Base-by-base conservation (phyloP, 2,113 vertebrate genomes). In the Tonatia bakeri region DNA sequence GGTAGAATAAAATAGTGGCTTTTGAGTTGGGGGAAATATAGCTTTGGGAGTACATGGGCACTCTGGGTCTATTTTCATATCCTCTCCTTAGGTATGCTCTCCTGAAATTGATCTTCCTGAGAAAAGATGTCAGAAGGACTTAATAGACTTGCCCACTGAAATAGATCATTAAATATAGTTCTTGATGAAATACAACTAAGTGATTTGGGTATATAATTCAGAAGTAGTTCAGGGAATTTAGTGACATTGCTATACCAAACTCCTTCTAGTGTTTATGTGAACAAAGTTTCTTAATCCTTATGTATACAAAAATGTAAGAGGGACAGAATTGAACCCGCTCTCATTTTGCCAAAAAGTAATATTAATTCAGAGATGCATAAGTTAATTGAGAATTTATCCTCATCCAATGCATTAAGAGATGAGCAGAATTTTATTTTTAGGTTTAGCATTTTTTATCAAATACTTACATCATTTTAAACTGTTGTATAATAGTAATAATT, bases 111-210 rank as follows among this genome's bases (percentile, higher is more conserved):
- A 90, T 72, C 2, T 61, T 7, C 50, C 31, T 82, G 26, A 96
- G 43, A 86, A 91, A 73, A 82, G 38, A 69, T 81, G 26, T 56
- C 33, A 96, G 26, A 22, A 87, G 31, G 15, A 81, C 38, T 94
- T 64, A 73, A 90, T 75, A 81, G 64, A 69, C 12, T 88, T 73
- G 26, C 40, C 33, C 26, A 95, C 7, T 43, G 2, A 87, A 9
- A 84, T 7, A 85, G 17, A 61, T 65, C 40, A 91, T 81, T 88
- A 87, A 90, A 52, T 83, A 31, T 56, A 87, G 19, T 88, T 92
- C 95, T 56, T 87, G 36, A 69, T 94, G 77, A 91, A 93, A 80
- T 87, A 79, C 50, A 4, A 83, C 69, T 31, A 81, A 90, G 7
- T 59, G 36, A 52, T 92, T 65, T 64, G 38, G 47, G 33, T n/a